Percentiles rank a stretch among this genome's conserved stretches.
Conservation (phyloP, 2,888 invertebrate species). For the Branchellion lobata region DNA sequence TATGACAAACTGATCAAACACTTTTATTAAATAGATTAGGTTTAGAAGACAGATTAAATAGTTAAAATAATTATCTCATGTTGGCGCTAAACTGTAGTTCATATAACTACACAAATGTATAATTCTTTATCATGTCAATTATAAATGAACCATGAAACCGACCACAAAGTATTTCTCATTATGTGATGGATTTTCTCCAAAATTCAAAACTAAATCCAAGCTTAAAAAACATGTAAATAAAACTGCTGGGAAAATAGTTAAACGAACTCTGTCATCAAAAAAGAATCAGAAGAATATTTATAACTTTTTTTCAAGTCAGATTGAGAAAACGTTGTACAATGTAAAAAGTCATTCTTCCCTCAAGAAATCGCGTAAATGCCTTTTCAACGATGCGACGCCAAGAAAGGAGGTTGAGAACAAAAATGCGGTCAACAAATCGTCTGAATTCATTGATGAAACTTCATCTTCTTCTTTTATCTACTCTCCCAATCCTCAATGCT, state of each 20-base stretch:
- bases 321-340: conserved; percentile 7
- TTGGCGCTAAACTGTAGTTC: conserved; percentile 6
- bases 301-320: conserved; percentile 17
- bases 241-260: conserved; percentile 4
- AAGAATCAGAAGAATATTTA: conserved; percentile 29
- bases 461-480: conserved; percentile 39
- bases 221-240: conserved; percentile 17
- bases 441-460: conserved; percentile 33
- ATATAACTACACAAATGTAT: neutral
- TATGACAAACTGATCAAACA: neutral
- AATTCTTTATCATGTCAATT: neutral
- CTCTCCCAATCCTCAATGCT: conserved; percentile 33
- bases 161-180: neutral
- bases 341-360: neutral
- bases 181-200: neutral
- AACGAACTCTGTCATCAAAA: neutral
- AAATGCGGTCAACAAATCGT: neutral
- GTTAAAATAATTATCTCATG: neutral
- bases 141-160: neutral
- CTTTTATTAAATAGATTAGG: neutral
- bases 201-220: neutral
- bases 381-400: neutral
- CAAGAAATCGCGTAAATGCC: conserved; percentile 27
- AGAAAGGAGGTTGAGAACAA: conserved; percentile 1
- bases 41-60: neutral